Base-by-base conservation (phyloP, 2,888 invertebrate species). In the Leucophenga maculata region DNA sequence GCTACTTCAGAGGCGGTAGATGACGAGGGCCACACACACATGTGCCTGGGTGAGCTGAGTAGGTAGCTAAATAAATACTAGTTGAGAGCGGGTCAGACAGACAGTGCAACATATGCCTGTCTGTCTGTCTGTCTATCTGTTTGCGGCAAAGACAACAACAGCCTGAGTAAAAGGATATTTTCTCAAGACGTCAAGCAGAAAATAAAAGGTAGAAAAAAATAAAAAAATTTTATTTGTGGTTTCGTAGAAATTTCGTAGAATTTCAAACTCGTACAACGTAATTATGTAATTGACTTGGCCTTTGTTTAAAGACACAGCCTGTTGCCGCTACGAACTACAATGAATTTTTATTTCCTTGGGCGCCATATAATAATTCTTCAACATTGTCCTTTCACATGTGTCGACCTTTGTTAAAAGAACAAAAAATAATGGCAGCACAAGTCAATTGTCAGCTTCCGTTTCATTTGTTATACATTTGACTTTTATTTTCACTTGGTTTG, bases 381-480 rank as follows among this genome's bases (percentile, higher is more conserved):
- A 52, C 44, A 39, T 44, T 54, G 55, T 39, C 66, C 55, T 44
- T 44, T 46, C 18, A 44, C 66, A 16, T 20, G 22, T 54, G 39
- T 65, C 65, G 26, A 57, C 50, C 50, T 50, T 50, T 50, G 57
- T 59, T 59, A 50, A n/a, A 50, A 18, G n/a, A 18, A 50, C 1
- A n/a, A 8, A 50, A n/a, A 50, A n/a, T 8, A 3, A 50, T 18
- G 18, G 50, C 50, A 18, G 18, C 50, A 50, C 62, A 64, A 54
- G 54, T 65, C 65, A 65, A 65, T 65, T 65, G 65, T 54, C 65
- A 55, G 66, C 66, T 66, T 66, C 66, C 54, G 66, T 55, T 66
- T 66, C 66, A 66, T 66, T 66, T 70, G 64, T 70, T 69, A 64
- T 18, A 64, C 62, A 64, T 64, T 64, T 64, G 62, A 64, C 62